phyloP scores from a whole-genome alignment of 2,797 vertebrate species.

The Alca torda region DNA sequence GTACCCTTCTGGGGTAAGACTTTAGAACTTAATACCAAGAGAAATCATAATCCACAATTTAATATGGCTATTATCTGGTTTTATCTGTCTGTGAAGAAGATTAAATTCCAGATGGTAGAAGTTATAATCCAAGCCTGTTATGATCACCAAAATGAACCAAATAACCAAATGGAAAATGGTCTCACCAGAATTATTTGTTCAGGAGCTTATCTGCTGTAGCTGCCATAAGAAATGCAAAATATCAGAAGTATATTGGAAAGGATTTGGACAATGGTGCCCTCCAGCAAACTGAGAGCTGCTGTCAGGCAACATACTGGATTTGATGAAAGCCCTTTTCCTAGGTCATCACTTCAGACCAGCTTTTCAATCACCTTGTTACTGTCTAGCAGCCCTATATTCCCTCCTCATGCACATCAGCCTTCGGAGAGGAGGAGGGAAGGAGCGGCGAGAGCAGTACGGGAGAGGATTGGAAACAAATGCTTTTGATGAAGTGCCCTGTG shows the following conservation, averaged over 20 bases:
- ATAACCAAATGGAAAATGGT: constrained; percentile 49
- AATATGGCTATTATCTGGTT: constrained; percentile 69
- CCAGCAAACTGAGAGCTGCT: neutral
- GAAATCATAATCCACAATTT: constrained; percentile 70
- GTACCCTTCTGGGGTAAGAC: constrained; percentile 37
- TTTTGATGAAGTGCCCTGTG: neutral
- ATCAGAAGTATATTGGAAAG: neutral
- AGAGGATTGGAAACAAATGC: neutral
- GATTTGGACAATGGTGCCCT: neutral
- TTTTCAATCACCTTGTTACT: neutral
- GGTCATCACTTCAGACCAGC: neutral
- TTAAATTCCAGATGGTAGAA: constrained; percentile 71
- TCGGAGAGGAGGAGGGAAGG: neutral
- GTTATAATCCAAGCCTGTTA: constrained; percentile 69
- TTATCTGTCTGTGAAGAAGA: constrained; percentile 73
- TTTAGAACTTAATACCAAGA: constrained; percentile 62
- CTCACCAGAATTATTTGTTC: constrained; percentile 36
- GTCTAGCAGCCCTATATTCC: rapidly evolving
- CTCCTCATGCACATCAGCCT: neutral
- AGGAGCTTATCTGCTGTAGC: constrained; percentile 9
- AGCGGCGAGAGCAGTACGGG: rapidly evolving
- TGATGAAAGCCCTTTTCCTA: neutral
- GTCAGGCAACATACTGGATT: neutral
- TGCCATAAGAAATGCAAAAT: neutral
- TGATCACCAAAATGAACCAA: constrained; percentile 60